A percentile compares a stretch with the other conserved stretches of the same genome.
phyloP scores from a whole-genome alignment of 2,797 vertebrate species.

The Morus bassanus region DNA sequence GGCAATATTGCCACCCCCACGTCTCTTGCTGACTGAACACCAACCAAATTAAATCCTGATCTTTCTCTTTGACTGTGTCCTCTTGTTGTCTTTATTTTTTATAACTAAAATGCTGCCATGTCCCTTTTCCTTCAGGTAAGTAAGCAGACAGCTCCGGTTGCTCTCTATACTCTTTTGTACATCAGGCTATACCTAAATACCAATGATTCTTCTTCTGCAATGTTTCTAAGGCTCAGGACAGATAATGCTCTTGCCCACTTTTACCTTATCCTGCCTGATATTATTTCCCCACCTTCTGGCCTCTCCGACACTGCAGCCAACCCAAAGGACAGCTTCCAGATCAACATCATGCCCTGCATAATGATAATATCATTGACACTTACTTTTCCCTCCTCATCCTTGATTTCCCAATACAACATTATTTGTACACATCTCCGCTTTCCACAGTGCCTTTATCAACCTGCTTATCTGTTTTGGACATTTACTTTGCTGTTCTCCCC shows the following conservation, averaged over 20 bases:
- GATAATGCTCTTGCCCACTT: background rate
- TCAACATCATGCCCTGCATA: background rate
- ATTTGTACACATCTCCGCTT: background rate
- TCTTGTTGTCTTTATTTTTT: background rate
- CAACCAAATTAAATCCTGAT: conserved; percentile 22
- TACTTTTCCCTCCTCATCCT: background rate
- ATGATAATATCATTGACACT: background rate
- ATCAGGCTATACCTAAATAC: background rate
- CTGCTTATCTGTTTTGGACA: background rate
- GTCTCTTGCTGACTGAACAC: conserved; percentile 33
- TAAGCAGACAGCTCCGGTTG: background rate
- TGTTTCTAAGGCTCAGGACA: background rate
- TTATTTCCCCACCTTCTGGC: background rate
- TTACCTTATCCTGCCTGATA: background rate
- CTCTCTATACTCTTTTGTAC: background rate
- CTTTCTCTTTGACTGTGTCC: background rate
- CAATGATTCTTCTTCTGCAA: background rate
- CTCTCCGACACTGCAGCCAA: background rate
- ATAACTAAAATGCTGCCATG: background rate
- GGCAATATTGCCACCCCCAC: conserved; percentile 32
- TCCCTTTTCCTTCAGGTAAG: background rate
- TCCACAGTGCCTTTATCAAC: background rate
- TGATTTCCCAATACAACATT: background rate
- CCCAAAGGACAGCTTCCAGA: background rate
- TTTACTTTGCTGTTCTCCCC: background rate